phyloP scores from a whole-genome alignment of 1,140 invertebrate genomes.

The Cataglyphis hispanica region DNA sequence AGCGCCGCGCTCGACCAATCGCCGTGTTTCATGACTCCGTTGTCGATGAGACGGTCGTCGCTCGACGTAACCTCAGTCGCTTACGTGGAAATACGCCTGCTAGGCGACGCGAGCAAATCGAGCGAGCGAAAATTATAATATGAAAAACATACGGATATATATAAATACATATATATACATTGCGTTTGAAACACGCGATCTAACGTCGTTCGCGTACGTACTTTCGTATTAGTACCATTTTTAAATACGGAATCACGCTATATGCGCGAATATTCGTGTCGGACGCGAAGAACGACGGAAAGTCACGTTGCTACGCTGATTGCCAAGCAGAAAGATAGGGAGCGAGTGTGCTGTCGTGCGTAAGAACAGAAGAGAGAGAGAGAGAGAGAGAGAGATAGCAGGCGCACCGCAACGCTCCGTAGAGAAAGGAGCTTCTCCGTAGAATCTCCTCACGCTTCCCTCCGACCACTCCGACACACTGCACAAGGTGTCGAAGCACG shows the following conservation, averaged over 20 bases:
- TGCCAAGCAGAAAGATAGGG: conserved; percentile 37
- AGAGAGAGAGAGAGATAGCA: conserved; percentile 60
- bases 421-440: conserved; percentile 48
- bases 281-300: conserved; percentile 2
- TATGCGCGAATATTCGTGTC: conserved; percentile 41
- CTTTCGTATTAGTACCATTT: conserved; percentile 21
- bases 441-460: conserved; percentile 52
- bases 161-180: not conserved
- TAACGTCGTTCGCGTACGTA: conserved; percentile 7
- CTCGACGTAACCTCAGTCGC: conserved; percentile 59
- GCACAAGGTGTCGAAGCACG: conserved; percentile 54
- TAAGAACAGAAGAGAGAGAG: conserved; percentile 10
- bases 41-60: conserved; percentile 69
- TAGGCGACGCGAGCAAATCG: conserved; percentile 36
- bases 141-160: not conserved
- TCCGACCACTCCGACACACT: conserved; percentile 70
- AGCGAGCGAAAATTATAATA: conserved; percentile 42
- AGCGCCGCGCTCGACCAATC: conserved; percentile 48
- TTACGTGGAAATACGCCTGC: conserved; percentile 57
- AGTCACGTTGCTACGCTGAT: conserved; percentile 52
- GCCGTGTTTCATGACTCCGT: conserved; percentile 32
- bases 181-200: conserved; percentile 13
- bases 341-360: conserved; percentile 34
- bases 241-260: conserved; percentile 9
- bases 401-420: conserved; percentile 33